Conservation (phyloP, 2,888 invertebrate species). For the Brachyopa scutellaris region DNA sequence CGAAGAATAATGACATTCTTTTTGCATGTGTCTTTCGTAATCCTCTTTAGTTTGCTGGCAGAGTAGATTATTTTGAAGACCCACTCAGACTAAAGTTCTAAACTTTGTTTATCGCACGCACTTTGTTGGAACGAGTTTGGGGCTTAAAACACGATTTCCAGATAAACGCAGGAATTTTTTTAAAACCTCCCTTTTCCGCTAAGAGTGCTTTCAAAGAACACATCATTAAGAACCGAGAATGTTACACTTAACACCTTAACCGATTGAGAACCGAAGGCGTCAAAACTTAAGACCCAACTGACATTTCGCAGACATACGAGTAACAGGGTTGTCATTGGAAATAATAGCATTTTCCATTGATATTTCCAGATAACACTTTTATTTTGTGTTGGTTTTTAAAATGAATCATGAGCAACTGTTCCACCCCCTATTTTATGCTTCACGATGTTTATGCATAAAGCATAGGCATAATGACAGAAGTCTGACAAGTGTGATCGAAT, state of each 20-base stretch:
- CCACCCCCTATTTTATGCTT: conserved; percentile 62
- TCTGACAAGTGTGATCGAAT: conserved; percentile 34
- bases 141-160: too few species aligned
- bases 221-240: too few species aligned
- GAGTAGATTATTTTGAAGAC: neutral
- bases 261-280: conserved; percentile 19
- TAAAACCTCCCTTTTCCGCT: too few species aligned
- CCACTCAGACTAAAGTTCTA: too few species aligned
- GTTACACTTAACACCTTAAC: neutral
- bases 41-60: neutral
- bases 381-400: conserved; percentile 21
- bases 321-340: conserved; percentile 36
- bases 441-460: conserved; percentile 4
- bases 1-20: conserved; percentile 34
- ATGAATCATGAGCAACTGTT: conserved; percentile 54
- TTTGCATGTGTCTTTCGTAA: neutral
- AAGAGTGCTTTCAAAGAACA: too few species aligned
- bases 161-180: too few species aligned
- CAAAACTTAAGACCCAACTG: conserved; percentile 6
- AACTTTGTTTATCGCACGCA: too few species aligned
- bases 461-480: conserved; percentile 35
- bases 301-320: conserved; percentile 7
- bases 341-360: conserved; percentile 29
- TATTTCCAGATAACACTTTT: conserved; percentile 14
- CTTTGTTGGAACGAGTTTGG: too few species aligned